phyloP scores from a whole-genome alignment of 64 coral and sea anemone species.

The Montipora efflorescens region DNA sequence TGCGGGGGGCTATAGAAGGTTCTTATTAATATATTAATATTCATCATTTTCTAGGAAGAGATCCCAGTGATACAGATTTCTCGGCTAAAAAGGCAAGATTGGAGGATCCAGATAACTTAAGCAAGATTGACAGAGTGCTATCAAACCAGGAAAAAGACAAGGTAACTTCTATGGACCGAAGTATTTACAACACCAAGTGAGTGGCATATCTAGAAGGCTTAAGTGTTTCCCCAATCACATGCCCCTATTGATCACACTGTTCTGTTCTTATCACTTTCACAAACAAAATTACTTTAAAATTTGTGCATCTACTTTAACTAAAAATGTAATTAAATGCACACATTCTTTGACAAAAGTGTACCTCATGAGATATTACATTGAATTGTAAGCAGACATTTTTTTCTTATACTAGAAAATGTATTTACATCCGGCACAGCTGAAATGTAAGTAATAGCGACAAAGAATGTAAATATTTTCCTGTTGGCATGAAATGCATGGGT shows the following conservation, averaged over 20 bases:
- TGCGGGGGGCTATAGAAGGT: neutral
- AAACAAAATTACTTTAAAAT: slow-evolving; percentile 7
- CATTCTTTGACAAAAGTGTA: neutral
- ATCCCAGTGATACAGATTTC: neutral
- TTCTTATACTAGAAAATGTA: neutral
- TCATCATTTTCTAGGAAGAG: slow-evolving; percentile 20
- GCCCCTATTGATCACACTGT: neutral
- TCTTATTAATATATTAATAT: neutral
- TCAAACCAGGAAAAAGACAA: slow-evolving; percentile 41
- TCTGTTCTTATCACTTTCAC: neutral
- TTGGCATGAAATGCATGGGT: no score
- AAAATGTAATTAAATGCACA: neutral
- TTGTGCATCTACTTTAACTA: neutral
- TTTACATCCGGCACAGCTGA: no score
- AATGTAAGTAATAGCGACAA: no score
- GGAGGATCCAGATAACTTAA: slow-evolving; percentile 1
- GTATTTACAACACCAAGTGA: slow-evolving; percentile 47
- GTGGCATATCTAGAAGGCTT: neutral
- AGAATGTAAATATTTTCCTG: no score
- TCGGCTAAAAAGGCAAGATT: slow-evolving; percentile 20
- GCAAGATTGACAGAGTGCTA: slow-evolving; percentile 21
- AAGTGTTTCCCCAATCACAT: neutral
- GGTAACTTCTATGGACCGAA: neutral
- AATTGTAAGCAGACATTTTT: neutral
- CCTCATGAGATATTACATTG: neutral